Evolutionary conservation across 2,113 vertebrate genomes (phyloP), one percentile per base, ranked within the genome.

Genomic region (Platanista minor): DNA sequence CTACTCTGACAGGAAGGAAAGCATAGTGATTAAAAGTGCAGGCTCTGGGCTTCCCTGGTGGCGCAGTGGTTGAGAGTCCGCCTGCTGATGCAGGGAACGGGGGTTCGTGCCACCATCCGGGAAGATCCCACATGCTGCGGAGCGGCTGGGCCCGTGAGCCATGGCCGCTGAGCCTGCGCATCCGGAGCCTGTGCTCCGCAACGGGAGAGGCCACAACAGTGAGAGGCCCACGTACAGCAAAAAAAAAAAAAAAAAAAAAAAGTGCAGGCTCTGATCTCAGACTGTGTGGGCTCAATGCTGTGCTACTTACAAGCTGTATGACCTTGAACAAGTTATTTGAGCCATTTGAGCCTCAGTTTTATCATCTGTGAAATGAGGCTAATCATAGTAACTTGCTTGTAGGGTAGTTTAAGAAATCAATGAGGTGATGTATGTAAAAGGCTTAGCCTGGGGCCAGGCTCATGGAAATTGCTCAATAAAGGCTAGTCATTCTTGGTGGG

Each of bases 311-410:
- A 64, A 59, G 33, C 43, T 25, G 6, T 31, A 43, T 75, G 87
- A 97, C 87, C 59, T 80, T 61, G 69, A 87, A 31, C 20, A 88
- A 20, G 41, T 69, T 66, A n/a, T 8, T 62, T 72, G 74, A 89
- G 27, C 11, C 67, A 46, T 61, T 41, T 11, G 29, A 83, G 52
- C 64, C 80, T 95, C 80, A 41, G 4, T 83, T 72, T 95, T 85
- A 39, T 91, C 31, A 57, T 94, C 90, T 96, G 41, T 74, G 94
- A 95, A 93, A 87, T 96, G 82, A 93, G 41, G 87, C 43, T 93
- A 64, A 46, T 87, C 77, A 29, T 9, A 39, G 59, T 64, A 18
- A 59, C 66, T 91, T 92, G 67, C 71, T 39, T 57, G 6, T 15
- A 66, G 57, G 6, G 14, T 39, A 33, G 9, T 80, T 39, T 83